Evolutionary conservation across 2,797 vertebrate species (phyloP).

Genomic region (Galago senegalensis): DNA sequence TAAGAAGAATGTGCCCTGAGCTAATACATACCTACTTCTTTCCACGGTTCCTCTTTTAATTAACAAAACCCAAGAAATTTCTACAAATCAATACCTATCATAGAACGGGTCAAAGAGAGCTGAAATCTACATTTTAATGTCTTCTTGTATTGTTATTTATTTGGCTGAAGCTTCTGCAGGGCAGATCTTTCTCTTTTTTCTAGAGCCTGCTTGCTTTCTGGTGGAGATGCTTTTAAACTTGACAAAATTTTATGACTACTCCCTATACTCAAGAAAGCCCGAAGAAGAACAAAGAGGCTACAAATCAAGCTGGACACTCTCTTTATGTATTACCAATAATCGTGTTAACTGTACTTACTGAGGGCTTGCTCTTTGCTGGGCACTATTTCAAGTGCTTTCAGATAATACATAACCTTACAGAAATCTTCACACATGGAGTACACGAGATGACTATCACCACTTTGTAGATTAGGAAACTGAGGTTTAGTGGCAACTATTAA

Average conservation of each 20-base stretch:
- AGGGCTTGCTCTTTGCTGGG: not conserved
- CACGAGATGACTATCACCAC: not conserved
- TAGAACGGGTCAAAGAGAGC: not conserved
- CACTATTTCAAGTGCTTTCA: not conserved
- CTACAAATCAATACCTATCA: not conserved
- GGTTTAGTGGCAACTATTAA: not conserved
- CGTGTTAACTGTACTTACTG: not conserved
- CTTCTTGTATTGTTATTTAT: not conserved
- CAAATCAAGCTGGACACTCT: not conserved
- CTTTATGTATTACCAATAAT: conserved; percentile 35
- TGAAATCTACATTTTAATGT: conserved; percentile 5
- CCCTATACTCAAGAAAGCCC: not conserved
- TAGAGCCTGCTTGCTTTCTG: not conserved
- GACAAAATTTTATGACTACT: not conserved
- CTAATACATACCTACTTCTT: not conserved
- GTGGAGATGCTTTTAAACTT: conserved; percentile 25
- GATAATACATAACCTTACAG: not conserved
- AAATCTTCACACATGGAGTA: not conserved
- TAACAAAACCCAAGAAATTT: conserved; percentile 2
- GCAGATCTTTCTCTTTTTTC: not conserved
- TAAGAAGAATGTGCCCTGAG: not conserved
- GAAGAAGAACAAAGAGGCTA: conserved; percentile 17
- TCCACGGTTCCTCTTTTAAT: conserved; percentile 7
- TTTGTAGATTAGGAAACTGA: not conserved
- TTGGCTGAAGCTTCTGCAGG: not conserved